These are phyloP conservation scores for Acleris cristana DNA, from an alignment of 2,888 invertebrate genomes.

Conservation along the genomic window DNA sequence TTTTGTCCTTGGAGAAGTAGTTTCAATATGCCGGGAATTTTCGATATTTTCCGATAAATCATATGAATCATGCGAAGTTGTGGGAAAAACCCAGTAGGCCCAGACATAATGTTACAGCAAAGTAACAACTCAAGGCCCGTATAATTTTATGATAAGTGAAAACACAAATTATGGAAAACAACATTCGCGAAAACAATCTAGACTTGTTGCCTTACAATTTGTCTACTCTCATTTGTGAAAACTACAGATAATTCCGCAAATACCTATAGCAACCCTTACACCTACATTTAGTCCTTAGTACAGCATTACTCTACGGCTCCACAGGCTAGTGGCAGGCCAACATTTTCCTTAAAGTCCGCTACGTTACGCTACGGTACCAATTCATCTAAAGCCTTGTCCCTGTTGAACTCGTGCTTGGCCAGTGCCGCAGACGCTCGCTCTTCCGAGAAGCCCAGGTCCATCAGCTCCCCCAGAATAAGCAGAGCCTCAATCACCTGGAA, in stretches of 20 bases:
- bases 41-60: too few relatives aligned
- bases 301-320: conserved; percentile 8
- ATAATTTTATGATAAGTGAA: too few relatives aligned
- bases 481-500: conserved; percentile 92
- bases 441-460: conserved; percentile 93
- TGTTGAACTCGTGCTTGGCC: conserved; percentile 90
- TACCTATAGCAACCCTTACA: neutral
- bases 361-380: conserved; percentile 88
- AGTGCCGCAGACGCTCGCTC: conserved; percentile 89
- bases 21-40: too few relatives aligned
- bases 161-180: too few relatives aligned
- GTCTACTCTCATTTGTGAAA: too few relatives aligned
- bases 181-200: neutral
- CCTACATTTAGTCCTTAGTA: neutral
- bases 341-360: conserved; percentile 18
- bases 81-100: too few relatives aligned
- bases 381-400: conserved; percentile 93
- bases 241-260: too few relatives aligned
- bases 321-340: conserved; percentile 1
- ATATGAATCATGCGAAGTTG: too few relatives aligned
- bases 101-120: neutral
- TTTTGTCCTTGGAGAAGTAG: too few relatives aligned
- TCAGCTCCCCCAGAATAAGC: conserved; percentile 89
- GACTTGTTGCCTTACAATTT: too few relatives aligned
- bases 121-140: neutral